Percentiles rank a stretch among this genome's conserved stretches.
These are phyloP conservation scores for Barypeithes pellucidus DNA, from an alignment of 2,888 invertebrate genomes.

Conservation along the genomic window DNA sequence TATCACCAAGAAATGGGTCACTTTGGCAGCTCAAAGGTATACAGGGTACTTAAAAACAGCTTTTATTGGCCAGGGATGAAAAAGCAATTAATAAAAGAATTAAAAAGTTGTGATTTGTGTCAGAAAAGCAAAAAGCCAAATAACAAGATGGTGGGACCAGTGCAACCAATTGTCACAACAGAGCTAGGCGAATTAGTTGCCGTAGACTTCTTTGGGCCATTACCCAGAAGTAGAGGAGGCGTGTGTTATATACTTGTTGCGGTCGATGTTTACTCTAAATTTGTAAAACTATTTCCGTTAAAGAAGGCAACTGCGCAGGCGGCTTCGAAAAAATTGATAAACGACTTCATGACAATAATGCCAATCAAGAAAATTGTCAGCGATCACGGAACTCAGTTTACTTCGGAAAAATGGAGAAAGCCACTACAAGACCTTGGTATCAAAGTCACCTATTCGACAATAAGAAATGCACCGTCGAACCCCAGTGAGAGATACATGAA, in stretches of 20 bases:
- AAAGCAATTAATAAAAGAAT: conserved; percentile 2
- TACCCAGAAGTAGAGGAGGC: conserved; percentile 48
- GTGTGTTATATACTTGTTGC: conserved; percentile 56
- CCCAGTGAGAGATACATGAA: conserved; percentile 43
- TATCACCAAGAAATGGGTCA: conserved; percentile 47
- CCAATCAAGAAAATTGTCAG: conserved; percentile 18
- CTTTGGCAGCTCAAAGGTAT: conserved; percentile 42
- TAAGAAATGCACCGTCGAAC: conserved; percentile 50
- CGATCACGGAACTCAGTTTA: conserved; percentile 57
- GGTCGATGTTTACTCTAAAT: conserved; percentile 56
- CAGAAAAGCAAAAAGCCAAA: conserved; percentile 48
- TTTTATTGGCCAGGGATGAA: conserved; percentile 34
- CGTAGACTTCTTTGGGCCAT: conserved; percentile 55
- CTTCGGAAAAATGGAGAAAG: conserved; percentile 50
- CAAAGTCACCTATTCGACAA: conserved; percentile 26
- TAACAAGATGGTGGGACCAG: neutral
- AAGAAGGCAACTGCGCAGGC: conserved; percentile 31
- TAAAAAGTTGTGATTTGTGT: conserved; percentile 52
- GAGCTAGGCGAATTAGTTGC: conserved; percentile 49
- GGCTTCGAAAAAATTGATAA: conserved; percentile 4
- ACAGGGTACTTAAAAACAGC: conserved; percentile 9
- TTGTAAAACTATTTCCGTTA: conserved; percentile 55
- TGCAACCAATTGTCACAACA: conserved; percentile 29
- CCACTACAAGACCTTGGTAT: conserved; percentile 16
- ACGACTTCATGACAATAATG: neutral